Conservation (phyloP, 2,797 vertebrate species). For the Ctenochaetus hawaiiensis region DNA sequence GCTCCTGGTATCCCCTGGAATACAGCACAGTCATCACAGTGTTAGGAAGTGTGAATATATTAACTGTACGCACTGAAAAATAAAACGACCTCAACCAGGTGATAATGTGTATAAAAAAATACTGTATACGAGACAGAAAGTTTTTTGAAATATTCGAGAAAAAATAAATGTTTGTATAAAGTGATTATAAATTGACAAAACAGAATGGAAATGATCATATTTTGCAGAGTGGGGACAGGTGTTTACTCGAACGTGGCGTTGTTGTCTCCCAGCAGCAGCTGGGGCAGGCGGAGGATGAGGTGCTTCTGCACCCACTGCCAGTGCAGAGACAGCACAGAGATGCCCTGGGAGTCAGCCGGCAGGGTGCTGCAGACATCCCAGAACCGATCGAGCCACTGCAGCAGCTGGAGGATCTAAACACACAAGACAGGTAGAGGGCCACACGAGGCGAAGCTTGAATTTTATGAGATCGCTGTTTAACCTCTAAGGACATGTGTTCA, state of each 20-base stretch:
- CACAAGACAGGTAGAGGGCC: not conserved
- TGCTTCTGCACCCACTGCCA: constrained; percentile 98
- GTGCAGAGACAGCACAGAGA: constrained; percentile 93
- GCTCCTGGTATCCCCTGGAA: constrained; percentile 88
- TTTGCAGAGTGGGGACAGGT: not conserved
- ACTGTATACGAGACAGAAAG: not conserved
- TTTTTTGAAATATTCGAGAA: not conserved
- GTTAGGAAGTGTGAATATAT: constrained; percentile 4
- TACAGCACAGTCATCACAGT: constrained; percentile 33
- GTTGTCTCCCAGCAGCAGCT: constrained; percentile 87
- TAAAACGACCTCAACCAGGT: not conserved
- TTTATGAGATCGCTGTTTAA: not conserved
- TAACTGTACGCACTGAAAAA: no score
- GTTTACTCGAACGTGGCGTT: constrained; percentile 88
- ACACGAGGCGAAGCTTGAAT: not conserved
- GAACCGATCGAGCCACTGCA: constrained; percentile 93
- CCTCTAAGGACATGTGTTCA: not conserved
- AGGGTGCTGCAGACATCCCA: constrained; percentile 89
- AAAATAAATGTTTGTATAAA: not conserved
- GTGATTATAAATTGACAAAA: not conserved
- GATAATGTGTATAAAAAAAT: not conserved
- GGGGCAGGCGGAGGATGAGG: constrained; percentile 88
- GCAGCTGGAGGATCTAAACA: constrained; percentile 81
- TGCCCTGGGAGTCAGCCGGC: constrained; percentile 86
- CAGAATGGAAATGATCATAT: not conserved